A percentile compares a stretch with the other conserved stretches of the same genome.
Conservation (phyloP, 2,113 vertebrate species). For the Brachionichthys hirsutus region DNA sequence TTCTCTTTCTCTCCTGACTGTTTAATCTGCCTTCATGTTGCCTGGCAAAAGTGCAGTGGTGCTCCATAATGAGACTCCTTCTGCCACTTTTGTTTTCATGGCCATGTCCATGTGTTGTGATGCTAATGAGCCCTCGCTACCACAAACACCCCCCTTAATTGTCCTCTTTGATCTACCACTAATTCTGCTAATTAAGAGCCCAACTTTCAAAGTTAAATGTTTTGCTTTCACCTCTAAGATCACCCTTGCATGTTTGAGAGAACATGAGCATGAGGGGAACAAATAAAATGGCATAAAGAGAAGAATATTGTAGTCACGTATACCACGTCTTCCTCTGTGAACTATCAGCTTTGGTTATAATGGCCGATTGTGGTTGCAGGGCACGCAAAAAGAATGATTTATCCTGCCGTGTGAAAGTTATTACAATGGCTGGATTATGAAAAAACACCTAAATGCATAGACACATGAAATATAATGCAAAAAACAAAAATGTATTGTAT, state of each 20-base stretch:
- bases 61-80: conserved; percentile 69
- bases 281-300: conserved; percentile 29
- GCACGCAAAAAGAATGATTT: conserved; percentile 8
- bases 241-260: conserved; percentile 10
- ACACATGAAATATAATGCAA: not conserved
- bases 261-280: not conserved
- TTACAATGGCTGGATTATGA: conserved; percentile 10
- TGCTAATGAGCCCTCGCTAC: conserved; percentile 76
- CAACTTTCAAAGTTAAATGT: conserved; percentile 75
- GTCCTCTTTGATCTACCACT: conserved; percentile 80
- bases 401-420: conserved; percentile 11
- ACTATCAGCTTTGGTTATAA: not conserved
- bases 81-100: conserved; percentile 53
- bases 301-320: conserved; percentile 1
- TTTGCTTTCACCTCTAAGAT: conserved; percentile 62
- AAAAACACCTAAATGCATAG: conserved; percentile 13
- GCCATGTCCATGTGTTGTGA: conserved; percentile 74
- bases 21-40: conserved; percentile 60
- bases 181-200: conserved; percentile 79
- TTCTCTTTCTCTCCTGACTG: conserved; percentile 33
- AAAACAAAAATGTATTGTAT: too few relatives aligned
- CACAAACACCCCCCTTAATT: conserved; percentile 74
- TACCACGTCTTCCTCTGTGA: not conserved
- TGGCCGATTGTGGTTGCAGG: conserved; percentile 7
- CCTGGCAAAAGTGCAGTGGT: conserved; percentile 29